Evolutionary conservation across 2,888 invertebrate species (phyloP).

Genomic region (Syrphus vitripennis): DNA sequence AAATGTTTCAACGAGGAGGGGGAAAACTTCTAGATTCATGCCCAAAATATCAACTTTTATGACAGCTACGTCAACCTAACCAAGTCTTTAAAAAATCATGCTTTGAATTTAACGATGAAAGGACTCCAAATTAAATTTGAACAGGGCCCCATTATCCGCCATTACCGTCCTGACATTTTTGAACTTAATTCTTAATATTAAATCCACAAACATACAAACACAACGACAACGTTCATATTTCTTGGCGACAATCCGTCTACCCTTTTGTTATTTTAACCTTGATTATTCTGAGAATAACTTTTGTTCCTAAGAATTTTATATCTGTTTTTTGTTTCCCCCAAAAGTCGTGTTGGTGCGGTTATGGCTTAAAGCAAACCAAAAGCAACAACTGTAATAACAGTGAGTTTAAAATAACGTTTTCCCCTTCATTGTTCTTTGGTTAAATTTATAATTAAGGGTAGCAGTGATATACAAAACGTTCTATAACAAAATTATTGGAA

Average conservation of each 20-base stretch:
- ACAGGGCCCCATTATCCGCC: background rate
- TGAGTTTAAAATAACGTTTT: background rate
- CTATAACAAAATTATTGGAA: background rate
- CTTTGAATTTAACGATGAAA: background rate
- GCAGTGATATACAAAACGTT: background rate
- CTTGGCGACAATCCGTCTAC: constrained; percentile 51
- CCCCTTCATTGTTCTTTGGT: background rate
- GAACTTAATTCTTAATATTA: background rate
- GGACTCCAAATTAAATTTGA: background rate
- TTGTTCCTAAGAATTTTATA: constrained; percentile 10
- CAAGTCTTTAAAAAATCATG: too few species aligned
- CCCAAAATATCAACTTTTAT: too few species aligned
- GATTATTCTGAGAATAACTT: constrained; percentile 6
- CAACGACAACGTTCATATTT: background rate
- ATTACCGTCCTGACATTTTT: background rate
- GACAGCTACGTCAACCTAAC: too few species aligned
- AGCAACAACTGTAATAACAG: background rate
- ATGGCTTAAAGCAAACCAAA: background rate
- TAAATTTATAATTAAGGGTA: background rate
- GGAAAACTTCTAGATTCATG: too few species aligned
- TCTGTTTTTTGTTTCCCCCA: background rate
- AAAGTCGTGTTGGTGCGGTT: background rate
- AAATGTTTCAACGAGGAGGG: too few species aligned
- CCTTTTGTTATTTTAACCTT: constrained; percentile 41
- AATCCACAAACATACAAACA: background rate